A percentile compares a stretch with the other conserved stretches of the same genome.
Conservation (phyloP, 2,888 invertebrate genomes). For the Sepioteuthis lessoniana region DNA sequence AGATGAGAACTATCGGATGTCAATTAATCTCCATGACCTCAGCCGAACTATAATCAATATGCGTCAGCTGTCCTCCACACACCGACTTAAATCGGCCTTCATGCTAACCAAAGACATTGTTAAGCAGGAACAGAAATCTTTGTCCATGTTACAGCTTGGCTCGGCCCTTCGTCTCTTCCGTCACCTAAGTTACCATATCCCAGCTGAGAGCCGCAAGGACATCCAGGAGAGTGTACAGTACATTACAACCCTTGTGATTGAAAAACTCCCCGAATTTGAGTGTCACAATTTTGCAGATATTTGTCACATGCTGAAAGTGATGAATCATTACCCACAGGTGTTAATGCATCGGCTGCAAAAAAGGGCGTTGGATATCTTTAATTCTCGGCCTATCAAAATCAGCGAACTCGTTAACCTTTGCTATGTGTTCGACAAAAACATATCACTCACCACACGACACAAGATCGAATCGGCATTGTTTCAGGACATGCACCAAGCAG, state of each 20-base stretch:
- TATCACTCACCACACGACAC: constrained; percentile 44
- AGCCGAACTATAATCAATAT: neutral
- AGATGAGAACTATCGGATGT: neutral
- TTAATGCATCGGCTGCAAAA: constrained; percentile 47
- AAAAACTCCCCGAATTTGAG: constrained; percentile 42
- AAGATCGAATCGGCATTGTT: constrained; percentile 48
- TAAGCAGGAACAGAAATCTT: neutral
- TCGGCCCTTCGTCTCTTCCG: constrained; percentile 48
- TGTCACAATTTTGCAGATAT: constrained; percentile 52
- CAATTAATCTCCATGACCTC: neutral
- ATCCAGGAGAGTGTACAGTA: constrained; percentile 42
- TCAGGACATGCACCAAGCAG: constrained; percentile 53
- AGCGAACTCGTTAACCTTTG: constrained; percentile 51
- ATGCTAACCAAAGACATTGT: neutral
- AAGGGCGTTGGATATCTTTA: constrained; percentile 48
- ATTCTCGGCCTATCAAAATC: constrained; percentile 45
- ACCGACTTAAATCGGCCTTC: neutral
- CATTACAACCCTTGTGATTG: neutral
- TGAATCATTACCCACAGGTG: constrained; percentile 40
- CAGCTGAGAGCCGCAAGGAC: constrained; percentile 48
- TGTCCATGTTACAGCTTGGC: neutral
- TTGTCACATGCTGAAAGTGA: constrained; percentile 51
- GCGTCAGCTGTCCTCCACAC: neutral
- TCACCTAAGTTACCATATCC: constrained; percentile 21
- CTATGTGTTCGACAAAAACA: constrained; percentile 50